Percentiles rank a stretch among this genome's conserved stretches.
phyloP scores from a whole-genome alignment of 2,113 vertebrate species.

The Numenius arquata region DNA sequence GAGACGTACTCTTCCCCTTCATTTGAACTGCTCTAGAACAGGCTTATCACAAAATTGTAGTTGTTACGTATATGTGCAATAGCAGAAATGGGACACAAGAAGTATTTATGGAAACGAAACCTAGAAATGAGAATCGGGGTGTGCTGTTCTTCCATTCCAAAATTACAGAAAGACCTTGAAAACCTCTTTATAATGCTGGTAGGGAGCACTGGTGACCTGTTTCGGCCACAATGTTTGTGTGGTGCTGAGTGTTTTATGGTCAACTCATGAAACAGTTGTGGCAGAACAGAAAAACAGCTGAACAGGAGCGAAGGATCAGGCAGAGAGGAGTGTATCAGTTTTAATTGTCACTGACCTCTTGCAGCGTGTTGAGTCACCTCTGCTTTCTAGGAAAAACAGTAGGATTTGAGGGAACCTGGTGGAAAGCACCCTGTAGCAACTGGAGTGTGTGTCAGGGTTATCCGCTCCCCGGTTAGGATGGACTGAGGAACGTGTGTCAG shows the following conservation, averaged over 20 bases:
- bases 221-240: background rate
- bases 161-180: background rate
- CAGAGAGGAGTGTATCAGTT: background rate
- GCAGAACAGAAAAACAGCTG: background rate
- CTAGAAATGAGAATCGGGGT: background rate
- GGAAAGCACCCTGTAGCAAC: background rate
- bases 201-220: background rate
- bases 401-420: background rate
- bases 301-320: accelerated
- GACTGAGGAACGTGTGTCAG: too few relatives aligned
- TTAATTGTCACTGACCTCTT: background rate
- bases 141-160: background rate
- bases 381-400: background rate
- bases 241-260: background rate
- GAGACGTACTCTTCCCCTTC: background rate
- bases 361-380: background rate
- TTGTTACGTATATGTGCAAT: accelerated
- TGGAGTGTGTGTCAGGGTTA: background rate
- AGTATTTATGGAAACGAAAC: background rate
- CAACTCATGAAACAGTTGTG: accelerated
- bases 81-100: background rate
- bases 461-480: background rate
- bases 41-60: background rate
- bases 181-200: background rate
- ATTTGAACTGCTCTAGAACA: background rate